Evolutionary conservation across 2,797 vertebrate species (phyloP).

Genomic region (Tenualosa thibaudeaui): DNA sequence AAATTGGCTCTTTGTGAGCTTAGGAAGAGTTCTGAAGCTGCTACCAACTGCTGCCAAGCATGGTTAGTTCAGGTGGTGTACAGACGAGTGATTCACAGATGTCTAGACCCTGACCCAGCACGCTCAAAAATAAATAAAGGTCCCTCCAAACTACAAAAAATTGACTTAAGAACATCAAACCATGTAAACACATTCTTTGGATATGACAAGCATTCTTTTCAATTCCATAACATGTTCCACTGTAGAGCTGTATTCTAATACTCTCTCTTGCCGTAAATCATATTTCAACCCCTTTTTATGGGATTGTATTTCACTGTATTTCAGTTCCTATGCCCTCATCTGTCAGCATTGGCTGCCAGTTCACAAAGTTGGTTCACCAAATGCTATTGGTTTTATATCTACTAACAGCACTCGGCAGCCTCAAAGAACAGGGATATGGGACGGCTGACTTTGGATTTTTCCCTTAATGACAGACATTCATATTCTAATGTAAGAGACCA

Average conservation of each 20-base stretch:
- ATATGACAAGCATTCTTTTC: background rate
- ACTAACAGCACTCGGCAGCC: too few species aligned
- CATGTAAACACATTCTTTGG: background rate
- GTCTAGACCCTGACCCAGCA: background rate
- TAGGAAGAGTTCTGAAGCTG: background rate
- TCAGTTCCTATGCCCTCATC: too few species aligned
- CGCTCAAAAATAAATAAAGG: background rate
- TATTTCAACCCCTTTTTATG: background rate
- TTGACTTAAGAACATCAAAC: background rate
- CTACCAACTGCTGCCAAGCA: background rate
- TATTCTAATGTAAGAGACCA: background rate
- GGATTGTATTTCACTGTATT: too few species aligned
- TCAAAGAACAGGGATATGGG: too few species aligned
- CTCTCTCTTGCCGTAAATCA: background rate
- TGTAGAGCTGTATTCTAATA: background rate
- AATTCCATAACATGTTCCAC: background rate
- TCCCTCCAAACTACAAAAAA: background rate
- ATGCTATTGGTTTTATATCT: too few species aligned
- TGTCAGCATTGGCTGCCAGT: too few species aligned
- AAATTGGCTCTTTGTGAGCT: background rate
- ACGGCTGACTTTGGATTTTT: too few species aligned
- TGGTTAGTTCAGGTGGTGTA: background rate
- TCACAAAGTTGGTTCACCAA: too few species aligned
- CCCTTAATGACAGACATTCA: background rate
- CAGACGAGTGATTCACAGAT: background rate